Evolutionary conservation across 2,797 vertebrate genomes (phyloP), one percentile per base, ranked within the genome.

Genomic region (Australoheros facetus): DNA sequence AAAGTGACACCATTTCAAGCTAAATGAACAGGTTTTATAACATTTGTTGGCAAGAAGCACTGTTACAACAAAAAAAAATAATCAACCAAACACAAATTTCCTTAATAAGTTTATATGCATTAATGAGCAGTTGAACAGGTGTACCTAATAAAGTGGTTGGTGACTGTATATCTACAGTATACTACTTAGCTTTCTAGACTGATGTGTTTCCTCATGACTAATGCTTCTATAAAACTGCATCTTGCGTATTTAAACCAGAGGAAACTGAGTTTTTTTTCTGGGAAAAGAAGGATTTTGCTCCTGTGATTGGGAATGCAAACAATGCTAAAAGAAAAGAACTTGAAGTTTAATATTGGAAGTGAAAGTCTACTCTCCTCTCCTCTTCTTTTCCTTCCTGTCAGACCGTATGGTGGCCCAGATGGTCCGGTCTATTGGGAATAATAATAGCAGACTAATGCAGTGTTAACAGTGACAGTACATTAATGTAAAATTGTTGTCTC

Each of bases 321-420:
- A 48, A 4, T 0, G 5, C 42, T 66, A 30, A 69, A 51, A 0
- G 26, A 51, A 69, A 51, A 2, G 28, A 62, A 48, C 14, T 28
- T 45, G 12, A 74, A 80, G 21, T n/a, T 53, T 42, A 73, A 39
- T 42, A 53, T 64, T 58, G 42, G 28, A 66, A 73, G 13, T 32
- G 53, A 79, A 79, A 58, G 42, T 66, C 9, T 54, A 21, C 53
- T 54, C 48, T 77, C 74, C 48, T 76, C 73, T 71, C 60, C 69
- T 66, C n/a, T 85, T 60, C 32, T 75, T 77, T 75, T 71, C 78
- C 78, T 71, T 64, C 72, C 75, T 78, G 59, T 80, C 71, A 66
- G 53, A 77, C 91, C 91, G 77, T 93, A 91, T 93, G 91, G 86
- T 87, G 81, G 87, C 86, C 91, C 94, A 94, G 91, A 93, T 94